Evolutionary conservation across 2,888 invertebrate genomes (phyloP).

Genomic region (Apodemia mormo): DNA sequence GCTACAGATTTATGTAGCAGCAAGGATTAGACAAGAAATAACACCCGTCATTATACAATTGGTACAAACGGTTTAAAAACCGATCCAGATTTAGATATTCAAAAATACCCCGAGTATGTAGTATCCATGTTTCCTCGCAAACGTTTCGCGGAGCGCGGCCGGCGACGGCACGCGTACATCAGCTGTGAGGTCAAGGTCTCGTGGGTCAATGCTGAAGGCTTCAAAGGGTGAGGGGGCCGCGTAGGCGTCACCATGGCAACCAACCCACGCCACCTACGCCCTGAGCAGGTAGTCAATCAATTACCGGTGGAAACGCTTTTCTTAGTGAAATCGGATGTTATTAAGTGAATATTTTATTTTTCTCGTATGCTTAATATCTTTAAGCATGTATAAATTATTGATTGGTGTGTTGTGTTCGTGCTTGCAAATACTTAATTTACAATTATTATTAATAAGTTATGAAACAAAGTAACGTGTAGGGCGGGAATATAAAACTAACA

Average conservation of each 20-base stretch:
- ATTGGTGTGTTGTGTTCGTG: background rate
- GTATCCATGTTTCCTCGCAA: conserved; percentile 21
- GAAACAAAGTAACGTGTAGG: no score
- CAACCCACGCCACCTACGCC: conserved; percentile 67
- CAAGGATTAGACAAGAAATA: background rate
- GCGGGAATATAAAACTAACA: no score
- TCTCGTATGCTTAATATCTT: conserved; percentile 25
- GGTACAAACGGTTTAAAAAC: conserved; percentile 2
- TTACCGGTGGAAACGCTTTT: conserved; percentile 60
- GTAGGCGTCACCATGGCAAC: conserved; percentile 74
- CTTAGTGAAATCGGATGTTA: conserved; percentile 46
- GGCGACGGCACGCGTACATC: conserved; percentile 55
- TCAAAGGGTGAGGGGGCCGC: conserved; percentile 43
- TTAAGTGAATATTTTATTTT: conserved; percentile 43
- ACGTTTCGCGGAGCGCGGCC: conserved; percentile 1
- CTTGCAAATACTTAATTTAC: background rate
- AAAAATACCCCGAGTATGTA: conserved; percentile 67
- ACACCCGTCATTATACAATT: background rate
- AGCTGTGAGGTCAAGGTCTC: conserved; percentile 75
- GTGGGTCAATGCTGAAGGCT: conserved; percentile 67
- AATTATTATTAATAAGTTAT: no score
- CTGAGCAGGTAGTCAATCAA: conserved; percentile 71
- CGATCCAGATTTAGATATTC: conserved; percentile 64
- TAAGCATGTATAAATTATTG: background rate
- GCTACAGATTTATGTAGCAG: no score